Evolutionary conservation across 1,140 invertebrate species (phyloP).

Genomic region (Zaprionus ghesquierei): DNA sequence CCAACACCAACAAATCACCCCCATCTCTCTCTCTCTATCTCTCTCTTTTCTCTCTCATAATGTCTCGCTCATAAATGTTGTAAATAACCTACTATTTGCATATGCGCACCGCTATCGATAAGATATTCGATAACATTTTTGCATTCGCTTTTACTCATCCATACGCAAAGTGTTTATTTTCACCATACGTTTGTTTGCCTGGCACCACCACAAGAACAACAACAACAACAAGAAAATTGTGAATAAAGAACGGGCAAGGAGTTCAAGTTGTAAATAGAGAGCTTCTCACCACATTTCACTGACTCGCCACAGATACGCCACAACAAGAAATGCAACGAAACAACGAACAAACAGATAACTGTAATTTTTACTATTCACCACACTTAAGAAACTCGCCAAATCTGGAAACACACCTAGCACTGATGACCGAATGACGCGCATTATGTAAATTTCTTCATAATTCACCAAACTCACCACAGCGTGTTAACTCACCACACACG

Average conservation of each 20-base stretch:
- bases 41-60: constrained; percentile 1
- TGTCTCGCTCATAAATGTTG: constrained; percentile 31
- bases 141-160: constrained; percentile 7
- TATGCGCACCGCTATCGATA: constrained; percentile 5
- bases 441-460: not conserved
- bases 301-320: not conserved
- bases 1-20: no score
- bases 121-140: not conserved
- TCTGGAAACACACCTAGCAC: not conserved
- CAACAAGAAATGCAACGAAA: not conserved
- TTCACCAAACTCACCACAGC: not conserved
- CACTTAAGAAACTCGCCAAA: not conserved
- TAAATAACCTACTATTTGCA: constrained; percentile 23
- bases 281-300: not conserved
- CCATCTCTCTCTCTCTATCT: not conserved
- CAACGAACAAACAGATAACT: not conserved
- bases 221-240: constrained; percentile 5
- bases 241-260: constrained; percentile 30
- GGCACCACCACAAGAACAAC: constrained; percentile 3
- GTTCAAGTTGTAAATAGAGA: constrained; percentile 5
- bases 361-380: not conserved
- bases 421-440: no score
- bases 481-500: not conserved
- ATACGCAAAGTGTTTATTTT: not conserved
- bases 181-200: constrained; percentile 23